Base-by-base conservation (phyloP, 2,888 invertebrate genomes). In the Pemphredon lugubris region DNA sequence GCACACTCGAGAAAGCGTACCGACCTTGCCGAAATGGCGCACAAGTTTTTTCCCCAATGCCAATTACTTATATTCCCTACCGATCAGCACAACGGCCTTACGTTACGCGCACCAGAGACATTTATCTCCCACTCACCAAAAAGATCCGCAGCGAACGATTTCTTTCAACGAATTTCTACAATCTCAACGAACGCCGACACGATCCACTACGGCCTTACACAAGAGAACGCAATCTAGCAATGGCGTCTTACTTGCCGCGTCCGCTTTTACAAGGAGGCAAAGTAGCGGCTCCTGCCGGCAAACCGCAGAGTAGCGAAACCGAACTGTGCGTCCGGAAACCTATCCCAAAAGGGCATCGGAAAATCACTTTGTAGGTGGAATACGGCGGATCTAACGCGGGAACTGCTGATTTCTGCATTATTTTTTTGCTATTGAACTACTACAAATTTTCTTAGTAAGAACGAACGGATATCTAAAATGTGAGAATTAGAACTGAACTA, bases 201-300 rank as follows among this genome's bases (percentile, higher is more conserved):
- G 16, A 13, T 47, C 21, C 9, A 13, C 14, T 23, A 44, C 61
- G 48, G 63, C 61, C 59, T 61, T 48, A 53, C 57, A 63, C 66
- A 60, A 61, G 44, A 44, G 59, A 74, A 69, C 44, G 71, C 68
- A 64, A 82, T 58, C 42, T 61, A 68, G 55, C 57, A 79, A 82
- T 82, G 79, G 82, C 79, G 79, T 75, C 79, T 45, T 40, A 47
- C 54, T 79, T 59, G 53, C 54, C 72, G 79, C 78, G 75, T 75
- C 58, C 64, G 71, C 48, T 66, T 42, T 13, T 44, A 42, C 55
- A 45, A 51, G 40, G 45, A n/a, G 54, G 20, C 40, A 37, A 54
- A 13, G 61, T 40, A 55, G 58, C 40, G 71, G 14, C 57, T 44
- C 34, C 63, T 70, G 37, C 23, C 54, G 53, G 57, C 30, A 18